Evolutionary conservation across 2,888 invertebrate species (phyloP).

Genomic region (Xestia rhomboidea): DNA sequence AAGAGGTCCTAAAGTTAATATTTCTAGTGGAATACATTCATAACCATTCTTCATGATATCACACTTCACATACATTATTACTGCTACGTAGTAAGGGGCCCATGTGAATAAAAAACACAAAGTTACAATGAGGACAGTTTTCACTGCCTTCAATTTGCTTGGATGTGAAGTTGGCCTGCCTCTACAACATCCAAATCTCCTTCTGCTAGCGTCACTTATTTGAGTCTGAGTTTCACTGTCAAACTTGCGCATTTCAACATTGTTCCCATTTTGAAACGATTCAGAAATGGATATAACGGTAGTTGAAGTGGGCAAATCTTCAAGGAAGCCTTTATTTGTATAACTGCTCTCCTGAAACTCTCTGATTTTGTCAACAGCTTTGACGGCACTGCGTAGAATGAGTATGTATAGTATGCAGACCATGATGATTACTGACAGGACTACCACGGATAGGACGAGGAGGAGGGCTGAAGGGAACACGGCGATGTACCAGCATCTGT

Average conservation of each 20-base stretch:
- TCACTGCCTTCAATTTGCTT: conserved; percentile 90
- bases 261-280: conserved; percentile 34
- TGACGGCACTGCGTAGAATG: conserved; percentile 89
- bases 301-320: conserved; percentile 70
- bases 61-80: conserved; percentile 88
- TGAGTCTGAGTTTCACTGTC: conserved; percentile 52
- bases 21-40: conserved; percentile 85
- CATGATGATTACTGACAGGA: conserved; percentile 83
- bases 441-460: conserved; percentile 86
- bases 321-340: conserved; percentile 77
- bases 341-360: conserved; percentile 78
- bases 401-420: conserved; percentile 88
- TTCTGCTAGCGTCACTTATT: conserved; percentile 31
- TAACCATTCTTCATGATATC: conserved; percentile 81
- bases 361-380: conserved; percentile 87
- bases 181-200: conserved; percentile 46
- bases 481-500: conserved; percentile 90
- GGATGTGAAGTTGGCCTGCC: conserved; percentile 69
- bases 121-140: conserved; percentile 90
- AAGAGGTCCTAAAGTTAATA: conserved; percentile 90
- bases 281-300: conserved; percentile 70
- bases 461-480: conserved; percentile 89
- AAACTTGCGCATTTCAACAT: conserved; percentile 57
- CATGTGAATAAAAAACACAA: conserved; percentile 90
- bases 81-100: conserved; percentile 90